Evolutionary conservation across 2,797 vertebrate species (phyloP).

Genomic region (Characodon lateralis): DNA sequence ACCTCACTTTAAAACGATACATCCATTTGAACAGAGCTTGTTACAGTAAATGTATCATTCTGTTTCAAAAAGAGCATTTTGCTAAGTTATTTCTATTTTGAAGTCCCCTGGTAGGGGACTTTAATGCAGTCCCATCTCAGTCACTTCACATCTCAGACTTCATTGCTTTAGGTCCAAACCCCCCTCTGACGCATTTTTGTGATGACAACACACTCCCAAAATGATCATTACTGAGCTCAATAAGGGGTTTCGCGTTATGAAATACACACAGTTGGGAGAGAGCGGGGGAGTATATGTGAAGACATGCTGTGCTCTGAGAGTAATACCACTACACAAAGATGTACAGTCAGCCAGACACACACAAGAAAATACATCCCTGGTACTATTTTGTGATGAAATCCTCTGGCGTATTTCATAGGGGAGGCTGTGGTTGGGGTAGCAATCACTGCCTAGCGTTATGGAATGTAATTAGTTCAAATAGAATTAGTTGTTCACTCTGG

Average conservation of each 20-base stretch:
- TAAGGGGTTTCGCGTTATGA: slow-evolving; percentile 26
- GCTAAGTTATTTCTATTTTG: background rate
- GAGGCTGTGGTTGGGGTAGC: slow-evolving; percentile 60
- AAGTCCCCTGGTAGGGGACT: background rate
- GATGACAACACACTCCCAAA: slow-evolving; percentile 56
- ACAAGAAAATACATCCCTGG: slow-evolving; percentile 59
- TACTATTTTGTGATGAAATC: slow-evolving; percentile 71
- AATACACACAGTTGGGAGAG: slow-evolving; percentile 43
- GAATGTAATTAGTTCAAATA: slow-evolving; percentile 83
- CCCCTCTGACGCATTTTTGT: slow-evolving; percentile 48
- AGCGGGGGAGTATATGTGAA: slow-evolving; percentile 29
- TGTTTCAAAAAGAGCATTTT: background rate
- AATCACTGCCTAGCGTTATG: slow-evolving; percentile 70
- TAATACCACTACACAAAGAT: slow-evolving; percentile 32
- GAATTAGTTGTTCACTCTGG: slow-evolving; percentile 80
- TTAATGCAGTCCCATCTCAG: slow-evolving; percentile 5
- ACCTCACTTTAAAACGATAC: background rate
- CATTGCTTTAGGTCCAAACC: slow-evolving; percentile 35
- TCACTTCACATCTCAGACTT: slow-evolving; percentile 31
- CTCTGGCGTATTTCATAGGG: slow-evolving; percentile 69
- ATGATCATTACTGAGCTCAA: slow-evolving; percentile 25
- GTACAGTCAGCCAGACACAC: slow-evolving; percentile 45
- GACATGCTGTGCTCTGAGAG: slow-evolving; percentile 35
- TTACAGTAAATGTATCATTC: background rate
- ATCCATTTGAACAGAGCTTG: background rate